Evolutionary conservation across 1,140 invertebrate genomes (phyloP).

Genomic region (Phocides pigmalion): DNA sequence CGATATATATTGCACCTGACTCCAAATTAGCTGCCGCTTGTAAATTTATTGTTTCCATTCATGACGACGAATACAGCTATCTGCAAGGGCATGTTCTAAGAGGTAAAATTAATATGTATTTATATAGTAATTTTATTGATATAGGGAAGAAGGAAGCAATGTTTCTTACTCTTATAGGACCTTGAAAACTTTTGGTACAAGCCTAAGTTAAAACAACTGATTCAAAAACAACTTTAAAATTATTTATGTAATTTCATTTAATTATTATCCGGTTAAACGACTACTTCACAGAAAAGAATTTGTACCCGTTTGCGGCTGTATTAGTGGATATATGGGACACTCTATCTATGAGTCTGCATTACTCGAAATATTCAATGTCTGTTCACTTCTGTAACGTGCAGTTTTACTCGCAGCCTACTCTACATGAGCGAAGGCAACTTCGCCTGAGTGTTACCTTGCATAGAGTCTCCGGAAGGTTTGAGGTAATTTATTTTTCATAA

Average conservation of each 20-base stretch:
- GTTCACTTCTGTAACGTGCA: constrained; percentile 53
- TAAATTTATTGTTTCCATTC: not conserved
- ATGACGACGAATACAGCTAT: not conserved
- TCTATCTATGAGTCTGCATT: constrained; percentile 45
- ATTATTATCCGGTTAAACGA: not conserved
- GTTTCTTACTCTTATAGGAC: too few species aligned
- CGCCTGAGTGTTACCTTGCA: not conserved
- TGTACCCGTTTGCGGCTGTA: constrained; percentile 51
- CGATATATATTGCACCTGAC: not conserved
- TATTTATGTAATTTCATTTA: too few species aligned
- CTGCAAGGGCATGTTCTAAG: not conserved
- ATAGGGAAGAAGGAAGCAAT: too few species aligned
- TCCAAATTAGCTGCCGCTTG: not conserved
- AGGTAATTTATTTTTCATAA: not conserved
- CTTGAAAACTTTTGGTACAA: too few species aligned
- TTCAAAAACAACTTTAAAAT: too few species aligned
- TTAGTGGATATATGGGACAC: constrained; percentile 60
- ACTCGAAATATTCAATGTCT: constrained; percentile 40
- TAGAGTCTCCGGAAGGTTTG: constrained; percentile 1
- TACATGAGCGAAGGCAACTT: constrained; percentile 3
- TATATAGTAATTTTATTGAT: not conserved
- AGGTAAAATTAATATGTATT: not conserved
- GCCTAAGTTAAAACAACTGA: too few species aligned
- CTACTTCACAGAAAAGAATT: constrained; percentile 44
- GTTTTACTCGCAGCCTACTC: constrained; percentile 33